These are phyloP conservation scores for Stegodyphus dumicola DNA, from an alignment of 1,140 invertebrate species.

Conservation along the genomic window DNA sequence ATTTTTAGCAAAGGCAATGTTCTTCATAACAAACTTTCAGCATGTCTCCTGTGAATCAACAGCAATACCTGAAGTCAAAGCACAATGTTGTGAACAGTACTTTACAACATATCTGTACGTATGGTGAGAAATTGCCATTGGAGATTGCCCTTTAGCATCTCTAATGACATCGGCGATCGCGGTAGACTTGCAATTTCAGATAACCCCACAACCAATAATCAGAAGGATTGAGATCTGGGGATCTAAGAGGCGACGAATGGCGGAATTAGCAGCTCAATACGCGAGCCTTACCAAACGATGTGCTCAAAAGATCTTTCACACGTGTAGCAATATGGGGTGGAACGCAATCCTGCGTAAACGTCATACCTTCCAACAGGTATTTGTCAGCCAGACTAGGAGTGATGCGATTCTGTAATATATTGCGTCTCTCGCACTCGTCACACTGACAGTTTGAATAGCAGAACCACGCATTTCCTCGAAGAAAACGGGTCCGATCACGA, in stretches of 20 bases:
- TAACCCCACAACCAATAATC: background rate
- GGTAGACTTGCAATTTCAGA: background rate
- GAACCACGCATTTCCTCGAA: background rate
- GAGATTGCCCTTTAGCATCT: background rate
- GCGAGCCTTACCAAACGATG: background rate
- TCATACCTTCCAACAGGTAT: background rate
- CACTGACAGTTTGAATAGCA: background rate
- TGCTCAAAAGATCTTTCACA: background rate
- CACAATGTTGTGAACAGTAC: background rate
- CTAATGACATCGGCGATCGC: background rate
- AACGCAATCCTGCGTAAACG: background rate
- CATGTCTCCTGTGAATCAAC: background rate
- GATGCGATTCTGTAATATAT: background rate
- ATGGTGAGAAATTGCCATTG: background rate
- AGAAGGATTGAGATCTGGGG: background rate
- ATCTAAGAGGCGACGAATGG: background rate
- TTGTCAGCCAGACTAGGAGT: background rate
- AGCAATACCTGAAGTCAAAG: background rate
- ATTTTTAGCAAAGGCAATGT: background rate
- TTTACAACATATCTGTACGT: background rate
- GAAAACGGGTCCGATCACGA: background rate
- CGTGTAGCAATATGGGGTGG: background rate
- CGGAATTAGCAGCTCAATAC: too few species aligned
- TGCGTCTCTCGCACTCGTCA: background rate
- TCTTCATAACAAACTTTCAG: background rate